Conservation (phyloP, 2,113 vertebrate species). For the Monopterus albus region DNA sequence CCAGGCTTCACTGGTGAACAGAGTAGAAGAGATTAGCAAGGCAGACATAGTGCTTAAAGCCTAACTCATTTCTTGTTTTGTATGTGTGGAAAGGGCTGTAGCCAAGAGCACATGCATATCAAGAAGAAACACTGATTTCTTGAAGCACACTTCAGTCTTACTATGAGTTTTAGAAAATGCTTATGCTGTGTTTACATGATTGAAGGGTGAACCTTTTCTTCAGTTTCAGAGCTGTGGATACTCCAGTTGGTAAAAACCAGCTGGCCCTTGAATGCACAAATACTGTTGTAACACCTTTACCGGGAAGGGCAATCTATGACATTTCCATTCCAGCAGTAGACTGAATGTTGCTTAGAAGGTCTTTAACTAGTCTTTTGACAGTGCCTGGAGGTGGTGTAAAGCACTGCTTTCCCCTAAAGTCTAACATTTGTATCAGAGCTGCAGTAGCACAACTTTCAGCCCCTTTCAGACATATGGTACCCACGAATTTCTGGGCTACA, state of each 20-base stretch:
- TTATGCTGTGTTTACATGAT: neutral
- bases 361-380: neutral
- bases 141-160: neutral
- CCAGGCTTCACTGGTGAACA: neutral
- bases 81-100: neutral
- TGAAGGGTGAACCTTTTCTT: neutral
- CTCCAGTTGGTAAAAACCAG: constrained; percentile 4
- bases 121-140: constrained; percentile 1
- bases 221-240: neutral
- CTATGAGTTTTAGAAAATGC: neutral
- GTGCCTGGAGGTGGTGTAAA: constrained; percentile 10
- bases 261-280: neutral
- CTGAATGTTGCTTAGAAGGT: neutral
- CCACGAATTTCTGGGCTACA: no score
- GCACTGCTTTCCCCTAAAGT: constrained; percentile 9
- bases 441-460: neutral
- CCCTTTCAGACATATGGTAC: no score
- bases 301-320: neutral
- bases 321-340: constrained; percentile 12
- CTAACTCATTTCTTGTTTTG: neutral
- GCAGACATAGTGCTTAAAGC: neutral
- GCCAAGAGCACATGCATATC: neutral
- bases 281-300: constrained; percentile 1
- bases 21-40: neutral
- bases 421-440: constrained; percentile 2